Percentiles rank a stretch among this genome's conserved stretches.
Evolutionary conservation across 2,113 vertebrate species (phyloP).

Genomic region (Passerina amoena): DNA sequence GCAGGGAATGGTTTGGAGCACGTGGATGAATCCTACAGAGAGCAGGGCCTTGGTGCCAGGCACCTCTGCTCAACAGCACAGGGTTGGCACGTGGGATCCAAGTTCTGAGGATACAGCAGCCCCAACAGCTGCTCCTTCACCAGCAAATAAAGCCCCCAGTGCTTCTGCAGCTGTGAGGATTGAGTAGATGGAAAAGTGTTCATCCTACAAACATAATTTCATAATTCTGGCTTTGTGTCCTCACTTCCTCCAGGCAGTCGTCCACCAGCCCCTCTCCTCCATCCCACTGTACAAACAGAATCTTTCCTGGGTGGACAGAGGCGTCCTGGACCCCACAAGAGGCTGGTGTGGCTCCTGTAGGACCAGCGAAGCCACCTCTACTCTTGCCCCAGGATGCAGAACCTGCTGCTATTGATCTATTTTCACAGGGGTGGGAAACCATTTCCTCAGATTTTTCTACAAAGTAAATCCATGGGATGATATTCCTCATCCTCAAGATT

Average conservation of each 20-base stretch:
- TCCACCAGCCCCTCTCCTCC: neutral
- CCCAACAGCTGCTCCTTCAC: neutral
- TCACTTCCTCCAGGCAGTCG: neutral
- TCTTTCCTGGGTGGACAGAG: neutral
- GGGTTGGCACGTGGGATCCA: neutral
- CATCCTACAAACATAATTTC: fast-evolving
- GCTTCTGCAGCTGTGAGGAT: neutral
- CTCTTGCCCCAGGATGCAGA: neutral
- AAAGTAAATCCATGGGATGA: neutral
- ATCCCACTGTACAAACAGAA: neutral
- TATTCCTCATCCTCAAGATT: neutral
- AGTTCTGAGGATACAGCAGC: neutral
- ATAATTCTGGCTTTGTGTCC: neutral
- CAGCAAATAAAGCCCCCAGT: neutral
- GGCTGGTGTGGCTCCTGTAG: neutral
- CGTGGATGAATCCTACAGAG: fast-evolving
- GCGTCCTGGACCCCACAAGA: neutral
- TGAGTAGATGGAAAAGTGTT: fast-evolving
- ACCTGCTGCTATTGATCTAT: fast-evolving
- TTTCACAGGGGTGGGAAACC: fast-evolving
- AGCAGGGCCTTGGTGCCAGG: neutral
- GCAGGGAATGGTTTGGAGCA: neutral
- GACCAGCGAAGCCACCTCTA: fast-evolving
- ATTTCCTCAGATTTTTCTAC: neutral
- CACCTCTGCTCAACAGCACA: neutral